Conservation (phyloP, 1,140 invertebrate species). For the Drosophila grimshawi region DNA sequence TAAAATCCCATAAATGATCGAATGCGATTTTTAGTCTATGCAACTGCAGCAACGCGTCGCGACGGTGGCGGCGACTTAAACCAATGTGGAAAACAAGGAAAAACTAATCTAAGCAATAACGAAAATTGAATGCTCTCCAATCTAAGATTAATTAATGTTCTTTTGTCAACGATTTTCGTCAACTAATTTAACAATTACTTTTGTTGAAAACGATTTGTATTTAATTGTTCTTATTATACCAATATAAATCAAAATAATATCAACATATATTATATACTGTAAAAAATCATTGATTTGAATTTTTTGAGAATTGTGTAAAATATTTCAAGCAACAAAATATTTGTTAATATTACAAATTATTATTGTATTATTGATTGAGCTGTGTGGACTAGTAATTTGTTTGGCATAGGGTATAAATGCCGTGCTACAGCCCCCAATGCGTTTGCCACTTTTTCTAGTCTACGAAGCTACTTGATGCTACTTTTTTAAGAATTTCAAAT, state of each 20-base stretch:
- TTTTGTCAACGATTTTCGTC: too few relatives aligned
- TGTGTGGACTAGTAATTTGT: not conserved
- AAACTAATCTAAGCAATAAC: not conserved
- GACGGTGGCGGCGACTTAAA: slow-evolving; percentile 43
- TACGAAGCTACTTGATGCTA: slow-evolving; percentile 62
- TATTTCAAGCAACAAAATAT: not conserved
- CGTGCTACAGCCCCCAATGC: slow-evolving; percentile 43
- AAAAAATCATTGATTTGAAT: slow-evolving; percentile 1
- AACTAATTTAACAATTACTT: too few relatives aligned
- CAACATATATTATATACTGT: not conserved
- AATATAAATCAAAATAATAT: too few relatives aligned
- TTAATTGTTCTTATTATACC: too few relatives aligned
- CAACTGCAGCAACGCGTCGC: slow-evolving; percentile 44
- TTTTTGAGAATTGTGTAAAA: not conserved
- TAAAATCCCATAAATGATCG: slow-evolving; percentile 84
- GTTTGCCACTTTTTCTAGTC: slow-evolving; percentile 59
- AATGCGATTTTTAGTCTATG: slow-evolving; percentile 84
- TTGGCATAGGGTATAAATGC: slow-evolving; percentile 34
- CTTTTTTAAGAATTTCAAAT: slow-evolving; percentile 82
- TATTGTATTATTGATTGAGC: not conserved
- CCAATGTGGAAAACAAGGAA: slow-evolving; percentile 47
- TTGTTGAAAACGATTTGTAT: too few relatives aligned
- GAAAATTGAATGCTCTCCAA: slow-evolving; percentile 30
- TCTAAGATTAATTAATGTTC: too few relatives aligned
- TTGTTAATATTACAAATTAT: not conserved